phyloP scores from a whole-genome alignment of 2,113 vertebrate genomes.

The Aspiorhynchus laticeps region DNA sequence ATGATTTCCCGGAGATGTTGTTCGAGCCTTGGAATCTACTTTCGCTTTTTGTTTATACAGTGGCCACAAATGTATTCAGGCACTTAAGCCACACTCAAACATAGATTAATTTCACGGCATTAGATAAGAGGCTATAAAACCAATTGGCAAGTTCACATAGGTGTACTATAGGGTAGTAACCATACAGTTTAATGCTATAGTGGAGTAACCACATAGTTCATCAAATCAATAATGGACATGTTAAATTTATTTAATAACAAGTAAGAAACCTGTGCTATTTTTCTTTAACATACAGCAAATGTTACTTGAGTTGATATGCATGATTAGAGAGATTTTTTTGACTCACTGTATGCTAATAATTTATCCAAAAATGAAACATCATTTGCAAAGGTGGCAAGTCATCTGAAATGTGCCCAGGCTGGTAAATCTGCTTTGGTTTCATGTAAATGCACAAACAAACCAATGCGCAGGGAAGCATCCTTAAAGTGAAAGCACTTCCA shows the following conservation, averaged over 20 bases:
- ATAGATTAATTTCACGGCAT: background rate
- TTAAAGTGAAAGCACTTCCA: constrained; percentile 13
- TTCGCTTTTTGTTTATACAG: constrained; percentile 32
- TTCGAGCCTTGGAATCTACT: background rate
- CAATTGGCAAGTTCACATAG: background rate
- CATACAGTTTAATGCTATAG: background rate
- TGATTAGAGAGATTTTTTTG: background rate
- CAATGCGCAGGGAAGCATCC: background rate
- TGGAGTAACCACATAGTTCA: background rate
- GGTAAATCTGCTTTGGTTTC: constrained; percentile 31
- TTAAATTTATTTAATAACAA: background rate
- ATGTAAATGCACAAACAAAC: background rate
- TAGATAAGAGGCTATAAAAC: background rate
- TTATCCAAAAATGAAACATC: background rate
- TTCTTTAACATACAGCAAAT: background rate
- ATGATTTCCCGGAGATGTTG: constrained; percentile 16
- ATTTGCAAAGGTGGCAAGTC: background rate
- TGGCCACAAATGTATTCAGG: background rate
- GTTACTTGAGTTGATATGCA: background rate
- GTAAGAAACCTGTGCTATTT: background rate
- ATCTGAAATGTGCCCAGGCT: constrained; percentile 11
- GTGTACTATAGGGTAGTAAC: background rate
- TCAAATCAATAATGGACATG: background rate
- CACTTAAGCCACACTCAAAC: background rate
- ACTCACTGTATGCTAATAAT: background rate